These are phyloP conservation scores for Podabrus alpinus DNA, from an alignment of 2,888 invertebrate genomes.

Conservation along the genomic window DNA sequence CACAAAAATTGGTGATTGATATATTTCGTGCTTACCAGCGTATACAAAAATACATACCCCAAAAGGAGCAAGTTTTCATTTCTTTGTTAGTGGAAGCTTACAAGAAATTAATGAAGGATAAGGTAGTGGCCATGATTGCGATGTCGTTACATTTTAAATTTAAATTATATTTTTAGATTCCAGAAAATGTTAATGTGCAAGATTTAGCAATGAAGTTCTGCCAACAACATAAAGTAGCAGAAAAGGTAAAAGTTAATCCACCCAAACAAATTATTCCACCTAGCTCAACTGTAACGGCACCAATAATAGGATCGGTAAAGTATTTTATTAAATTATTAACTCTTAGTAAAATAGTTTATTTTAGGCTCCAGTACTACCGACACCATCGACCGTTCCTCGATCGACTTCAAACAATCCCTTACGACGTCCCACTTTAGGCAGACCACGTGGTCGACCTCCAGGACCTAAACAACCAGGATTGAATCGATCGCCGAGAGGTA, in stretches of 20 bases:
- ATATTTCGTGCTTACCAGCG: slow-evolving; percentile 71
- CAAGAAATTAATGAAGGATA: slow-evolving; percentile 65
- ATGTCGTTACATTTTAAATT: not conserved
- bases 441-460: slow-evolving; percentile 60
- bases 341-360: not conserved
- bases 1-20: slow-evolving; percentile 59
- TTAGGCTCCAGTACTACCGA: slow-evolving; percentile 33
- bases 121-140: slow-evolving; percentile 48
- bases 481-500: slow-evolving; percentile 43
- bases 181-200: slow-evolving; percentile 66
- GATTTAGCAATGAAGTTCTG: slow-evolving; percentile 75
- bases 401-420: slow-evolving; percentile 33
- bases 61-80: slow-evolving; percentile 65
- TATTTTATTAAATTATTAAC: not conserved
- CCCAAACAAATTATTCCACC: slow-evolving; percentile 33
- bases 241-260: slow-evolving; percentile 58
- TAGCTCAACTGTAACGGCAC: slow-evolving; percentile 6
- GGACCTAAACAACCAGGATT: slow-evolving; percentile 48
- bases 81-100: slow-evolving; percentile 72
- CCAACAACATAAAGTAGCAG: slow-evolving; percentile 63
- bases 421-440: slow-evolving; percentile 49
- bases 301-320: slow-evolving; percentile 2
- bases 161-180: slow-evolving; percentile 46
- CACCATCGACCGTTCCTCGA: slow-evolving; percentile 33
- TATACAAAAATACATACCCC: slow-evolving; percentile 65